Evolutionary conservation across 2,888 invertebrate genomes (phyloP), one percentile per base, ranked within the genome.

Genomic region (Siphonodentalium dalli): DNA sequence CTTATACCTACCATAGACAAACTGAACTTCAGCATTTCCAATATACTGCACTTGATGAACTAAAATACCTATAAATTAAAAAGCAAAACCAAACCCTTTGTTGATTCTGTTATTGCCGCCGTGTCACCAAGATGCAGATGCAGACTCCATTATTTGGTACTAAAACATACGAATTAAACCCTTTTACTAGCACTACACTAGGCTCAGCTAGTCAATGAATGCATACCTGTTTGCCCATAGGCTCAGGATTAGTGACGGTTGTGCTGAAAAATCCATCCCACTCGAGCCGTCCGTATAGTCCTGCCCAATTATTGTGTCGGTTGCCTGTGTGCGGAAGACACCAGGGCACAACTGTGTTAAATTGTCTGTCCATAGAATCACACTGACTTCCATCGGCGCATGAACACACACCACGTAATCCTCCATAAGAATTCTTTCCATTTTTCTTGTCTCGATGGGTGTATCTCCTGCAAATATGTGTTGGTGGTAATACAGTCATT

Each of bases 251-350:
- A 18, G 84, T 85, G 37, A 82, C 78, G 0, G 91, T 92, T 1
- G 92, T 92, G 66, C 89, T 88, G 81, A 92, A 92, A 84, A 89
- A 91, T 3, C 91, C 91, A 69, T 89, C 88, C 91, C 91, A 91
- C 60, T 89, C 88, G 11, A 92, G 80, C 28, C 92, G 86, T 1
- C 85, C 92, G 73, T 92, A 93, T 29, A 92, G 85, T 0, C 92
- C 93, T 0, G 90, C 87, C 92, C 92, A 92, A 83, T 92, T 85
- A 82, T 91, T 90, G 81, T 92, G 91, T 18, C 91, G 81, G 83
- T 91, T 91, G 42, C 87, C 91, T 1, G 92, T 92, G 79, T 92
- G 92, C 9, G 92, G 91, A 65, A 92, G 84, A 75, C 92, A 92
- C 92, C 92, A 93, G 0, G 92, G 92, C 47, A 93, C 90, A 58